Conservation (phyloP, 1,140 invertebrate genomes). For the Scaptomyza graminum region DNA sequence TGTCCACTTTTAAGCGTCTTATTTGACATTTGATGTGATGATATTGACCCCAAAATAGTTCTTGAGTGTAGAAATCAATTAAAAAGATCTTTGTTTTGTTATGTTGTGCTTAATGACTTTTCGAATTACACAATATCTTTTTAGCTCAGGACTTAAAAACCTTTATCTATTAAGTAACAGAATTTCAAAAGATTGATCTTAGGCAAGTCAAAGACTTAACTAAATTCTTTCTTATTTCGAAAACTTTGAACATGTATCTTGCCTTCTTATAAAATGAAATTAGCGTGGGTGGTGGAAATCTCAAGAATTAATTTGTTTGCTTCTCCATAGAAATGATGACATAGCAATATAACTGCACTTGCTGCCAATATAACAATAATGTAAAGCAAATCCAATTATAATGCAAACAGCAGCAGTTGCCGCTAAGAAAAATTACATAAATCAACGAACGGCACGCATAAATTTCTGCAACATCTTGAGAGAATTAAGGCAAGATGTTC, state of each 20-base stretch:
- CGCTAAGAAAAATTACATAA: conserved; percentile 50
- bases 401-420: conserved; percentile 9
- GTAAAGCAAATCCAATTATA: neutral
- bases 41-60: conserved; percentile 11
- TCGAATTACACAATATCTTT: too few species aligned
- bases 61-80: neutral
- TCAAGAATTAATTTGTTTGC: neutral
- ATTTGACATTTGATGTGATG: conserved; percentile 1
- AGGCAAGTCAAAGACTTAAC: too few species aligned
- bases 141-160: too few species aligned
- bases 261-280: neutral
- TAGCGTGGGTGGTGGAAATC: conserved; percentile 11
- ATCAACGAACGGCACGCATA: conserved; percentile 61
- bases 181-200: too few species aligned
- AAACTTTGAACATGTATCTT: too few species aligned
- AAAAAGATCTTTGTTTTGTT: too few species aligned
- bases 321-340: neutral
- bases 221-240: too few species aligned
- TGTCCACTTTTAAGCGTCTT: conserved; percentile 5
- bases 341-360: neutral
- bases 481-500: neutral
- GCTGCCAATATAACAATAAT: conserved; percentile 13
- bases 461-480: conserved; percentile 51
- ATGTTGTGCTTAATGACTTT: too few species aligned
- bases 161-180: too few species aligned